Conservation (phyloP, 2,113 vertebrate genomes). For the Oceanites oceanicus region DNA sequence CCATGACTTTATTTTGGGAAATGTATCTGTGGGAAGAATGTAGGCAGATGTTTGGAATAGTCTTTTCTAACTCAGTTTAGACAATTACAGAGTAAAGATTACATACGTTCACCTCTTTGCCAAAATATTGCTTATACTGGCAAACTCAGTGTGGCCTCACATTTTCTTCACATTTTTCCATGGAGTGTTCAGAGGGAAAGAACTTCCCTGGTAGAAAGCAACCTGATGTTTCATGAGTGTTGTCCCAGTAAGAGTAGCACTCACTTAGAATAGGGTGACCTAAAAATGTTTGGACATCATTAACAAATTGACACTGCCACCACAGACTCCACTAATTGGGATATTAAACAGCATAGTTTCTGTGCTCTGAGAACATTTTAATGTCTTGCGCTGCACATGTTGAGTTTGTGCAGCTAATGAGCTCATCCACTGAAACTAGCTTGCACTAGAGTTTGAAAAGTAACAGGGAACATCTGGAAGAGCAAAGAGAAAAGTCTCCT, state of each 20-base stretch:
- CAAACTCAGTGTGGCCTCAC: not conserved
- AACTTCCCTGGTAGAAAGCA: not conserved
- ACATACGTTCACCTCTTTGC: not conserved
- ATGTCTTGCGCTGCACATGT: not conserved
- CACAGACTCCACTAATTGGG: not conserved
- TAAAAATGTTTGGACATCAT: not conserved
- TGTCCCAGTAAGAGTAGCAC: not conserved
- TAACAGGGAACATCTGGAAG: not conserved
- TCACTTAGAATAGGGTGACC: not conserved
- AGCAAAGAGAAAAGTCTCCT: not conserved
- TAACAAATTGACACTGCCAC: not conserved
- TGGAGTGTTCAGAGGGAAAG: not conserved
- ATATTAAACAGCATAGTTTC: not conserved
- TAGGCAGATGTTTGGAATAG: not conserved
- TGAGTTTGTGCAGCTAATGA: not conserved
- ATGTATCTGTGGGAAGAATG: conserved; percentile 22
- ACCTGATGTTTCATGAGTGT: not conserved
- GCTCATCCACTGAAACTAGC: not conserved
- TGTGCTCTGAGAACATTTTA: not conserved
- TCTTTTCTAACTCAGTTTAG: conserved; percentile 1
- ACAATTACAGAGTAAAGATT: not conserved
- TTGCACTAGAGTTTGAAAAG: not conserved
- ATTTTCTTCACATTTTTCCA: conserved; percentile 31
- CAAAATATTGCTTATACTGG: conserved; percentile 30
- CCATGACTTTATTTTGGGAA: conserved; percentile 12